These are phyloP conservation scores for Lamproptera curius DNA, from an alignment of 2,888 invertebrate genomes.

Conservation along the genomic window DNA sequence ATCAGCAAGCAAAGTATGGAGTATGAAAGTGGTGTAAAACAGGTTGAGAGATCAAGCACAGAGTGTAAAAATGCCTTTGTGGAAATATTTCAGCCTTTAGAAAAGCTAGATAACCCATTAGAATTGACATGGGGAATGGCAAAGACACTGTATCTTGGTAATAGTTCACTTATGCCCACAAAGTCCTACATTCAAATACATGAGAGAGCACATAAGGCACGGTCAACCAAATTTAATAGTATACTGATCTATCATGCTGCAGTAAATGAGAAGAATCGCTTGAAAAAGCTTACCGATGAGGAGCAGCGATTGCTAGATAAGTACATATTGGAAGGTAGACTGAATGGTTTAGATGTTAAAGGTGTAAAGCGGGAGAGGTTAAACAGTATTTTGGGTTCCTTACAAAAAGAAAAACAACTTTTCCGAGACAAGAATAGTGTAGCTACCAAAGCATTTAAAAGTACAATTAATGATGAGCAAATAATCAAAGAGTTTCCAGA, in stretches of 20 bases:
- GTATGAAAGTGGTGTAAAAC: conserved; percentile 86
- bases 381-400: conserved; percentile 66
- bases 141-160: conserved; percentile 89
- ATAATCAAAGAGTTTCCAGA: conserved; percentile 86
- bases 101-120: conserved; percentile 84
- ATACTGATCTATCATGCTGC: conserved; percentile 83
- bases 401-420: conserved; percentile 75
- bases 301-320: conserved; percentile 86
- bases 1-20: conserved; percentile 90
- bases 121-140: conserved; percentile 93
- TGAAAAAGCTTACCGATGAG: conserved; percentile 74
- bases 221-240: conserved; percentile 85
- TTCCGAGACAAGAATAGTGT: conserved; percentile 83
- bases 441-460: conserved; percentile 82
- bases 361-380: conserved; percentile 68
- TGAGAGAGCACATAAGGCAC: conserved; percentile 86
- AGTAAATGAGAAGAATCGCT: conserved; percentile 71
- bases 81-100: conserved; percentile 85
- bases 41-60: conserved; percentile 77
- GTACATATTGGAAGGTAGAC: conserved; percentile 87
- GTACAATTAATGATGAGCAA: conserved; percentile 81
- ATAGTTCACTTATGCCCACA: conserved; percentile 88
- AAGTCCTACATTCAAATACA: conserved; percentile 88
- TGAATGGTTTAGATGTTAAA: conserved; percentile 87
- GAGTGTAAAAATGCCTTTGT: conserved; percentile 80